phyloP scores from a whole-genome alignment of 2,797 vertebrate species.

The Sebastes vulpes region DNA sequence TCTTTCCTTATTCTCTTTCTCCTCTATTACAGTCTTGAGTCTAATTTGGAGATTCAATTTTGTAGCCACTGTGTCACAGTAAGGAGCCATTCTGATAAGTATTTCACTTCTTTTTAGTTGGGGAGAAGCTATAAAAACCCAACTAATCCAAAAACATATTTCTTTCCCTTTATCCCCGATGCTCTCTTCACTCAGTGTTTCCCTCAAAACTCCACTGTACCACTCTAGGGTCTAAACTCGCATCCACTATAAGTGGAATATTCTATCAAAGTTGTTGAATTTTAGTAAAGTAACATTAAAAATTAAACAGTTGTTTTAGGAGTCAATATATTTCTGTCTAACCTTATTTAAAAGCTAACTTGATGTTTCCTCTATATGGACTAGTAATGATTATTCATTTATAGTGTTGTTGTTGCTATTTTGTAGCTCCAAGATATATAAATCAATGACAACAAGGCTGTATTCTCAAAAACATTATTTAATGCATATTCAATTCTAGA shows the following conservation, averaged over 20 bases:
- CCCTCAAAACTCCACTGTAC: conserved; percentile 7
- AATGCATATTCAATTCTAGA: not conserved
- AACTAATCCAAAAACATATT: conserved; percentile 3
- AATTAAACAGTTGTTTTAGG: conserved; percentile 29
- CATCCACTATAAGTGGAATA: conserved; percentile 49
- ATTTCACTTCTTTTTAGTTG: not conserved
- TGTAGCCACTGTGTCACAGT: not conserved
- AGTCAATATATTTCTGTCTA: conserved; percentile 24
- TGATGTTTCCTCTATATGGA: not conserved
- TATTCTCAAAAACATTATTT: not conserved
- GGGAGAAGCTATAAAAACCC: not conserved
- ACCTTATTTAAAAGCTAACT: conserved; percentile 10
- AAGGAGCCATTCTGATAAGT: not conserved
- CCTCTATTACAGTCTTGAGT: not conserved
- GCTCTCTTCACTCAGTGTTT: conserved; percentile 11
- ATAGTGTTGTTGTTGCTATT: conserved; percentile 6
- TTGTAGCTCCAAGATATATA: not conserved
- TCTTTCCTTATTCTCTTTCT: not conserved
- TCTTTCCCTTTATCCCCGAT: not conserved
- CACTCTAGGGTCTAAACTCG: conserved; percentile 33
- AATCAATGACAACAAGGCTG: not conserved
- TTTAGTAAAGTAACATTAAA: conserved; percentile 46
- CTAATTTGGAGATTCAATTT: not conserved
- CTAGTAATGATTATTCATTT: not conserved
- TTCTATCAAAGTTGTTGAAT: conserved; percentile 57